Base-by-base conservation (phyloP, 2,888 invertebrate genomes). In the Graphium colonna region DNA sequence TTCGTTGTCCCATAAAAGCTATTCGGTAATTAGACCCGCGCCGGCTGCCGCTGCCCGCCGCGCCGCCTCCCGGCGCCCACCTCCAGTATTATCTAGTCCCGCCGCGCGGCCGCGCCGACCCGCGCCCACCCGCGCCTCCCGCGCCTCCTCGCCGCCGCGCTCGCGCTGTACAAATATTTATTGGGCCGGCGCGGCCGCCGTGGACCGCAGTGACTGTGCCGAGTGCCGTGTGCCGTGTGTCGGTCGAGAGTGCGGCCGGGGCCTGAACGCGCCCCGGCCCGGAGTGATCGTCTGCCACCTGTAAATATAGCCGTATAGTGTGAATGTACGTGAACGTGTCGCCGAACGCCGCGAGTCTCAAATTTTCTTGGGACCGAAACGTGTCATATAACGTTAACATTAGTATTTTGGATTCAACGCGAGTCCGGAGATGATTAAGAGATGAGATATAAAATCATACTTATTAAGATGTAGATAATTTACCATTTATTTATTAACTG, bases 1-100 rank as follows among this genome's bases (percentile, higher is more conserved):
- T n/a, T n/a, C n/a, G n/a, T n/a, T n/a, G n/a, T n/a, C n/a, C n/a
- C n/a, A n/a, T n/a, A n/a, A n/a, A n/a, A n/a, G n/a, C n/a, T n/a
- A n/a, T n/a, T n/a, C n/a, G n/a, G n/a, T n/a, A n/a, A 61, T 92
- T 94, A 72, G 93, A 94, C 80, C 93, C 94, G 63, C 92, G 94
- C 66, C 93, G 95, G 71, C 98, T 98, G 63, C 98, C 98, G 86
- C 93, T 95, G 74, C 97, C 97, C 86, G 89, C 91, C 77, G 92
- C 90, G 82, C 82, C 72, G 71, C n/a, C 48, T 15, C 31, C 52
- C 15, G 7, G 1, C 33, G 41, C 52, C 40, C 75, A 90, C 90
- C 88, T 90, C 92, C 92, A 92, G 92, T 92, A 92, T 92, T 92
- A 92, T 92, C 92, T 92, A 92, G 92, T 92, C 92, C 91, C 91